Evolutionary conservation across 92 coral and sea anemone genomes (phyloP).

Genomic region (Phymanthus crucifer): DNA sequence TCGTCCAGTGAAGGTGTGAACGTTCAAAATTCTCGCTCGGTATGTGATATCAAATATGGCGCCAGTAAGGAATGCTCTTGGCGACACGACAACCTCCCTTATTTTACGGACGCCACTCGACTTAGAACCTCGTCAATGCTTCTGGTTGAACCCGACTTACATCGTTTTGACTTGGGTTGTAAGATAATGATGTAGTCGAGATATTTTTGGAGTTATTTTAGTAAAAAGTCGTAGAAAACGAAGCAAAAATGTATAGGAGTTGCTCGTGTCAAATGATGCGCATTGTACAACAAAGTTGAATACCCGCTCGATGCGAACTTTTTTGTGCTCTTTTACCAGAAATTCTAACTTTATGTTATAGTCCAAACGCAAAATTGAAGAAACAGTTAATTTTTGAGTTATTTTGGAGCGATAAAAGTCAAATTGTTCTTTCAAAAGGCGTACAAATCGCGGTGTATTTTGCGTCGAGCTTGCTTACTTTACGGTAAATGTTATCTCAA

Average conservation of each 20-base stretch:
- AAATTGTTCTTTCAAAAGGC: not conserved
- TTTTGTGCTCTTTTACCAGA: not conserved
- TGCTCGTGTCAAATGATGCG: not conserved
- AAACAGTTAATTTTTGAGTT: not conserved
- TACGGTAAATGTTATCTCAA: not conserved
- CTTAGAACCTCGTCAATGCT: slow-evolving; percentile 27
- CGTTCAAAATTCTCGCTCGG: slow-evolving; percentile 43
- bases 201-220: not conserved
- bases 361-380: not conserved
- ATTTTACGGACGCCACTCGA: slow-evolving; percentile 33
- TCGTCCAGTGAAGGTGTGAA: slow-evolving; percentile 80
- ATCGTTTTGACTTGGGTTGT: not conserved
- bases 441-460: not conserved
- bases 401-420: not conserved
- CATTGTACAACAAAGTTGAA: not conserved
- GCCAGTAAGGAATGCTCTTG: slow-evolving; percentile 45
- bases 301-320: not conserved
- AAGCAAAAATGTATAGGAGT: not conserved
- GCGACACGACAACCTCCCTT: slow-evolving; percentile 47
- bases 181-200: not conserved
- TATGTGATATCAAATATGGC: slow-evolving; percentile 47
- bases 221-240: too few relatives aligned
- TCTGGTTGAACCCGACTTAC: slow-evolving; percentile 12
- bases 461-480: not conserved
- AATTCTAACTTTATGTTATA: not conserved